Conservation (phyloP, 2,797 vertebrate species). For the Anniella stebbinsi region DNA sequence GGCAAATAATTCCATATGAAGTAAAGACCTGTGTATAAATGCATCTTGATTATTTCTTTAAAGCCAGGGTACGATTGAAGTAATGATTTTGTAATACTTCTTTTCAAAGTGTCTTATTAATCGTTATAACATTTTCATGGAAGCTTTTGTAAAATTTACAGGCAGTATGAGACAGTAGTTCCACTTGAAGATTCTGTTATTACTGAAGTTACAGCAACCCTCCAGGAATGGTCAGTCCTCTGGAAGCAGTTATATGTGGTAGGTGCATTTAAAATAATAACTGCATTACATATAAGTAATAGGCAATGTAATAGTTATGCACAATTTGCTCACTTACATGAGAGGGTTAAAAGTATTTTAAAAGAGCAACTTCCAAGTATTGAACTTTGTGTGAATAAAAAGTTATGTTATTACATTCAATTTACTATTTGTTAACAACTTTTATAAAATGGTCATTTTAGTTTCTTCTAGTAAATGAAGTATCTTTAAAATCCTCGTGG, state of each 20-base stretch:
- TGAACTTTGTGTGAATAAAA: background rate
- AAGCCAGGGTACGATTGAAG: background rate
- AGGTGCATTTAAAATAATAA: conserved; percentile 69
- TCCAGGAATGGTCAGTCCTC: conserved; percentile 94
- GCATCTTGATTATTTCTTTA: background rate
- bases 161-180: conserved; percentile 92
- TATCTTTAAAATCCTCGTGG: background rate
- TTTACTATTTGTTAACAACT: background rate
- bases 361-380: background rate
- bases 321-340: background rate
- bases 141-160: conserved; percentile 64
- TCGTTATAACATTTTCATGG: background rate
- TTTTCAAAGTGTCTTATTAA: background rate
- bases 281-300: background rate
- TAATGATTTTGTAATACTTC: background rate
- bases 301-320: background rate
- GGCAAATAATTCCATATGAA: background rate
- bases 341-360: too few species aligned
- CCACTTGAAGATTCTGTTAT: conserved; percentile 93
- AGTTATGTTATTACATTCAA: background rate
- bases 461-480: background rate
- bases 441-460: background rate
- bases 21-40: background rate
- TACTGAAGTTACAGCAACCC: conserved; percentile 92
- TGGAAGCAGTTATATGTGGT: conserved; percentile 99